Base-by-base conservation (phyloP, 1,140 invertebrate genomes). In the Diplogasteroides magnus region DNA sequence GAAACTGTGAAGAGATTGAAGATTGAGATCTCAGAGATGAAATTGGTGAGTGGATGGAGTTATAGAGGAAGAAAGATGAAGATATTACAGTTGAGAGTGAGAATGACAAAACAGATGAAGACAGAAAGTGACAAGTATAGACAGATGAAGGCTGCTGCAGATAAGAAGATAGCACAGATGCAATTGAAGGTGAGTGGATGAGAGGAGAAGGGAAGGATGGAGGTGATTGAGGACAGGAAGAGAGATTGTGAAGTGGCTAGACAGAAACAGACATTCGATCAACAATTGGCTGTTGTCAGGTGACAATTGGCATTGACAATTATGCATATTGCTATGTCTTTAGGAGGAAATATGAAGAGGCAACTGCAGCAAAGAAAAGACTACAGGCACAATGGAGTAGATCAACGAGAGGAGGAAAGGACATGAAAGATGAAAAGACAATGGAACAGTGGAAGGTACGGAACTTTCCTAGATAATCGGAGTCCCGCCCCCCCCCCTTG, bases 1-100 rank as follows among this genome's bases (percentile, higher is more conserved):
- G 65, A 67, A 2, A 67, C 65, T 6, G 13, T 67, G n/a, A 56
- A 72, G 32, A 72, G 67, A 60, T 25, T 68, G 57, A 32, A 64
- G n/a, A 26, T 3, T 2, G 66, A 68, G 25, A 68, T 68, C 13
- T n/a, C 25, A 2, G 28, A 2, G 31, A n/a, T 48, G 32, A 67
- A 72, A 28, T 26, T 23, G 11, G 57, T 65, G 26, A 26, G 26
- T 48, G 14, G 31, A 56, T 13, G 64, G 27, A 26, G 3, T 25
- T 14, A 31, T 48, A 31, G 19, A 23, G 29, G 23, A 55, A 62
- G n/a, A 23, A 60, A 62, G 55, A 27, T 32, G 14, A 19, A 61
- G 59, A 55, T 37, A 62, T 31, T 68, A 55, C 57, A 68, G 59
- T 29, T 26, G 28, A 61, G 28, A 29, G 64, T 66, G 2, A 19